Evolutionary conservation across 1,140 invertebrate species (phyloP).

Genomic region (Diabrotica virgifera): DNA sequence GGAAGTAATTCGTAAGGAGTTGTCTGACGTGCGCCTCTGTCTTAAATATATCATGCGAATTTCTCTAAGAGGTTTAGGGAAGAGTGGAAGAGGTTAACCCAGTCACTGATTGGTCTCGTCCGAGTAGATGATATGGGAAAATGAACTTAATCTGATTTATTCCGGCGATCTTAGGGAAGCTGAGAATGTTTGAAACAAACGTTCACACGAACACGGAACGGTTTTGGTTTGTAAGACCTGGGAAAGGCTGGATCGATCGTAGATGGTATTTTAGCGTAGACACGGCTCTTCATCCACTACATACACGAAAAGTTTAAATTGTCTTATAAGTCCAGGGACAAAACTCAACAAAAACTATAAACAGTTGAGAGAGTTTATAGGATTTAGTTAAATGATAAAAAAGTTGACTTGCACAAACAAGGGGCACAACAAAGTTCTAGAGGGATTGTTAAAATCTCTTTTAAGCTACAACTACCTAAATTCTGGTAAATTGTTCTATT

Average conservation of each 20-base stretch:
- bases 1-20: too few relatives aligned
- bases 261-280: slow-evolving; percentile 21
- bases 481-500: too few relatives aligned
- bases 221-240: slow-evolving; percentile 22
- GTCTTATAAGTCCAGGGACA: too few relatives aligned
- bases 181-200: slow-evolving; percentile 18
- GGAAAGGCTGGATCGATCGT: slow-evolving; percentile 34
- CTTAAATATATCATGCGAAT: too few relatives aligned
- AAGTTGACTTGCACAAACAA: not conserved
- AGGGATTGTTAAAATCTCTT: not conserved
- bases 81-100: not conserved
- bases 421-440: not conserved
- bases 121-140: not conserved
- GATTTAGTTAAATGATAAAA: not conserved
- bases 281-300: slow-evolving; percentile 23
- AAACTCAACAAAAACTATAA: not conserved
- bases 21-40: too few relatives aligned
- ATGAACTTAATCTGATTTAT: not conserved
- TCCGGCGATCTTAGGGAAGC: slow-evolving; percentile 3
- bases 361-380: not conserved
- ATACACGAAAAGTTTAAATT: slow-evolving; percentile 14
- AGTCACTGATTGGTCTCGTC: slow-evolving; percentile 3
- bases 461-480: not conserved
- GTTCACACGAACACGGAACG: not conserved
- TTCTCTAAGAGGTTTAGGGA: too few relatives aligned